Percentiles rank a stretch among this genome's conserved stretches.
These are phyloP conservation scores for Apis florea DNA, from an alignment of 1,140 invertebrate genomes.

Conservation along the genomic window DNA sequence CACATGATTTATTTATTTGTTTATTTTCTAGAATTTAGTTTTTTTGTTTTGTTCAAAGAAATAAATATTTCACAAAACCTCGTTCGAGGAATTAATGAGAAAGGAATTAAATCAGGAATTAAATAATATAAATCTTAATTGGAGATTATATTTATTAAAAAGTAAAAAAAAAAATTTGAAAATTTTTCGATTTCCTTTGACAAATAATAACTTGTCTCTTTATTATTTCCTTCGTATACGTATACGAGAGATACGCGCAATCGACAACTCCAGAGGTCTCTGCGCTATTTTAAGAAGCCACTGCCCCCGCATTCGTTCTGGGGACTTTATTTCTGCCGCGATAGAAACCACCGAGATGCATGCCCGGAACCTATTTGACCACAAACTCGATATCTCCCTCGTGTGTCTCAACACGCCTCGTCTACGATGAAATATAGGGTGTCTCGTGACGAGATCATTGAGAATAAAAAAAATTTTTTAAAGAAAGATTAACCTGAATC, in stretches of 20 bases:
- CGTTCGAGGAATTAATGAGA: too few species aligned
- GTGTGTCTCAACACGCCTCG: neutral
- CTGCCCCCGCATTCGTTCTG: conserved; percentile 59
- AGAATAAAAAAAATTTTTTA: neutral
- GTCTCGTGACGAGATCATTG: too few species aligned
- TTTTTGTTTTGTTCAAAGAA: too few species aligned
- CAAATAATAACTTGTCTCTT: conserved; percentile 30
- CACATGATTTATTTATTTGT: too few species aligned
- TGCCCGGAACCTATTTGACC: neutral
- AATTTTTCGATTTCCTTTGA: neutral
- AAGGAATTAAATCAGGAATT: too few species aligned
- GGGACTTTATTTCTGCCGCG: conserved; percentile 56
- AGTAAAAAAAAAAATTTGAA: too few species aligned
- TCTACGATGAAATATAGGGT: neutral
- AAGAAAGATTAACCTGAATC: neutral
- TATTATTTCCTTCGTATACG: conserved; percentile 41
- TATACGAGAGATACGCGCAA: conserved; percentile 47
- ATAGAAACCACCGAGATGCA: conserved; percentile 34
- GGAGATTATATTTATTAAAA: too few species aligned
- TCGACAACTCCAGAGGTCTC: conserved; percentile 43
- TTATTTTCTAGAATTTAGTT: too few species aligned
- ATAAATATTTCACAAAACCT: too few species aligned
- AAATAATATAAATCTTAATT: too few species aligned
- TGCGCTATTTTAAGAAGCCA: conserved; percentile 58
- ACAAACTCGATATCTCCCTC: neutral